These are phyloP conservation scores for Marcusenius ussheri DNA, from an alignment of 2,113 vertebrate species.

Conservation along the genomic window DNA sequence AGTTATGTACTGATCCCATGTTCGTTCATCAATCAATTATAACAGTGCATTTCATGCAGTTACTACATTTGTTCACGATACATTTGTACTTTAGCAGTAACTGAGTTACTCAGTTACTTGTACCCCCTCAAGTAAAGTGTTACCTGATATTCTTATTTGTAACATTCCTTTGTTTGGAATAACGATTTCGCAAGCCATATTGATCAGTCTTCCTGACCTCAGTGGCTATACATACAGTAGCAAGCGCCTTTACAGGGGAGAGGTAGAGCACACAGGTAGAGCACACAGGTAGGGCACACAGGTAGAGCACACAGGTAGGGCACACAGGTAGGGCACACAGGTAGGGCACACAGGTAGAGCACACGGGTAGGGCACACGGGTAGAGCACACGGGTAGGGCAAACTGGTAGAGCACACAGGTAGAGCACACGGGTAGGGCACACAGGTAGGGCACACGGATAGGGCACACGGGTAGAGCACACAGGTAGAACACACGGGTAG, in stretches of 20 bases:
- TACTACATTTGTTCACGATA: neutral
- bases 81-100: neutral
- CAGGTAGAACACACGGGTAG: neutral
- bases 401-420: neutral
- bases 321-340: too few relatives aligned
- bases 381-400: neutral
- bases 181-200: neutral
- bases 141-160: neutral
- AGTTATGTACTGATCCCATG: neutral
- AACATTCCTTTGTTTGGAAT: neutral
- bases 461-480: neutral
- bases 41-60: neutral
- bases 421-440: too few relatives aligned
- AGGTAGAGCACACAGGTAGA: neutral
- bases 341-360: too few relatives aligned
- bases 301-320: neutral
- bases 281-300: neutral
- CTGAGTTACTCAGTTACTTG: neutral
- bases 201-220: neutral
- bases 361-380: too few relatives aligned
- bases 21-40: neutral
- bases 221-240: neutral
- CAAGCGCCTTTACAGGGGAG: neutral
- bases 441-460: too few relatives aligned
- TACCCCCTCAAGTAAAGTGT: neutral